Evolutionary conservation across 37 sponge, comb jelly and placozoan genomes (phyloP), one percentile per base, ranked within the genome.

Genomic region (Geodia barretti): DNA sequence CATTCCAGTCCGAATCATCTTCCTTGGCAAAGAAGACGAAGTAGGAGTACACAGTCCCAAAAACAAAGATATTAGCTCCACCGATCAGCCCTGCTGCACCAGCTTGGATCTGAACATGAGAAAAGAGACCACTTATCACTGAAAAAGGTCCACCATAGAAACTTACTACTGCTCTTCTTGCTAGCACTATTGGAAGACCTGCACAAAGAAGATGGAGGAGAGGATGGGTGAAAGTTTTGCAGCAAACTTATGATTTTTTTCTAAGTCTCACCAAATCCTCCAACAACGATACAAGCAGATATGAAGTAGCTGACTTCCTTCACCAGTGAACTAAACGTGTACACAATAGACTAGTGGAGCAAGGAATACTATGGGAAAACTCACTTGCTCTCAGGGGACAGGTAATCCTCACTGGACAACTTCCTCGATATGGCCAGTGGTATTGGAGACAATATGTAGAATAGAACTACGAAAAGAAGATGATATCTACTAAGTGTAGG

Each of bases 211-310:
- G 67, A 25, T 20, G 30, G 70, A 25, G 58, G 1, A 66, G 24
- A 41, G 23, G 20, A 63, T 36, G 34, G 5, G 9, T n/a, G 65
- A 65, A 39, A 54, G 54, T 29, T n/a, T n/a, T 9, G 35, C 20
- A 64, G 7, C 14, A 3, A 23, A 37, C n/a, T 23, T n/a, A 62
- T n/a, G n/a, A n/a, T n/a, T n/a, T n/a, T n/a, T n/a, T n/a, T n/a
- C n/a, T n/a, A n/a, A n/a, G n/a, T 58, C 88, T 89, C 30, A 89
- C 89, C 92, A 74, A 91, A 91, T 32, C 83, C 92, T 28, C 79
- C 78, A 19, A 91, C 88, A 1, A 91, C 92, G 32, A 91, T 83
- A 42, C 87, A 91, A 1, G 92, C 92, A 34, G 92, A 87, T 20
- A 91, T 25, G 60, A 91, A 91, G 68, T 91, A 91, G 39, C 87